Evolutionary conservation across 2,113 vertebrate genomes (phyloP).

Genomic region (Periophthalmus modestus): DNA sequence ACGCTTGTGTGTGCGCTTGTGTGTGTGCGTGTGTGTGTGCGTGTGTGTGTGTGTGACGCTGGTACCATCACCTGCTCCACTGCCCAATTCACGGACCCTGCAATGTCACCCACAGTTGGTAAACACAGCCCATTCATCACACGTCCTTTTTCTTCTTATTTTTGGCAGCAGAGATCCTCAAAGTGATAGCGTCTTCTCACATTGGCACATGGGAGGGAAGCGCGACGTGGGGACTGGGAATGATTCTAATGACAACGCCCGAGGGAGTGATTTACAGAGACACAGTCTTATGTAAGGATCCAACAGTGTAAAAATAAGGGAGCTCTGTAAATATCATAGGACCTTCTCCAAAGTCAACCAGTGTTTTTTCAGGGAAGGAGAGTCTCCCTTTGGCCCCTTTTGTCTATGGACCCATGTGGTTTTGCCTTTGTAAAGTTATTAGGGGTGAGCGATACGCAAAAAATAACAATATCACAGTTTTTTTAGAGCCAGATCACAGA

Average conservation of each 20-base stretch:
- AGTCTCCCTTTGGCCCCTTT: conserved; percentile 10
- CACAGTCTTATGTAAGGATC: conserved; percentile 64
- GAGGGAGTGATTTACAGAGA: conserved; percentile 66
- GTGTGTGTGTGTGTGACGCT: conserved; percentile 24
- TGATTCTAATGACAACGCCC: conserved; percentile 65
- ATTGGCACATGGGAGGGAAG: conserved; percentile 51
- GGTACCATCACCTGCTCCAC: conserved; percentile 47
- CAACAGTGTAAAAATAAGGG: conserved; percentile 37
- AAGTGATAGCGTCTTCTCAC: conserved; percentile 47
- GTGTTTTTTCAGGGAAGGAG: conserved; percentile 26
- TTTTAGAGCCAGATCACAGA: too few species aligned
- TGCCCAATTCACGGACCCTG: conserved; percentile 13
- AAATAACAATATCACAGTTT: too few species aligned
- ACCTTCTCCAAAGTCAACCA: conserved; percentile 33
- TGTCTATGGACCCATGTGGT: conserved; percentile 11
- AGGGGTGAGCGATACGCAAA: neutral
- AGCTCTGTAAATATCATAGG: conserved; percentile 48
- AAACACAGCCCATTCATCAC: conserved; percentile 27
- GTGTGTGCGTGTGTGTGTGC: conserved; percentile 16
- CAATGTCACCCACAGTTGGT: conserved; percentile 35
- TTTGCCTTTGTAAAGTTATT: neutral
- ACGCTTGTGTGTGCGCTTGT: neutral
- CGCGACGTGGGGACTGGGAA: conserved; percentile 53
- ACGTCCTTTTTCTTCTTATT: neutral
- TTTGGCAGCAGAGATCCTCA: conserved; percentile 32